Base-by-base conservation (phyloP, 2,113 vertebrate genomes). In the Albula goreensis region DNA sequence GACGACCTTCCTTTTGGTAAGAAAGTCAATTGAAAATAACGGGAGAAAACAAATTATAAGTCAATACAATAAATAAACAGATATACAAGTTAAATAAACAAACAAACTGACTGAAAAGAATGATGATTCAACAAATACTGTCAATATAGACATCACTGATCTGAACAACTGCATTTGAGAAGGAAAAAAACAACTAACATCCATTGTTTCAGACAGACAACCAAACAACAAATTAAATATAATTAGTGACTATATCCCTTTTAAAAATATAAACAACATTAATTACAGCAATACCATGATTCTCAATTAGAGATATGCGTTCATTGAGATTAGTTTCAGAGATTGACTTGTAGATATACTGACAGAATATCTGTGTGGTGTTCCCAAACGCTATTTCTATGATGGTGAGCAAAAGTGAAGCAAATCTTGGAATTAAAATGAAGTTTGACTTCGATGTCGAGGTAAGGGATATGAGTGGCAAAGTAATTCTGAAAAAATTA, bases 161-260 rank as follows among this genome's bases (percentile, higher is more conserved):
- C 74, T 66, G 60, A 80, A 74, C 19, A 52, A 78, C 82, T 79
- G 70, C 25, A 88, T 77, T 78, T 49, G 85, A 52, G 82, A 77
- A 63, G 63, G 15, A 74, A 80, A 79, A 83, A 86, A 85, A 86
- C 56, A 66, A 78, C 81, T 89, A 88, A 77, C 81, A 82, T 74
- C 85, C 89, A 87, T 88, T 86, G 22, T 91, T 89, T 90, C 87
- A 87, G 88, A 92, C 89, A 48, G 49, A 79, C 70, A 74, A 90
- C 80, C 90, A 88, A 78, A 93, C 89, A 87, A 94, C 88, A 85
- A 92, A 91, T 52, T 83, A 89, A 89, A 88, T 84, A 94, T 87
- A 89, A 90, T 90, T n/a, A 89, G 78, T 87, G 56, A 25, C 88
- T 88, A 80, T 87, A 85, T 74, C 80, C 77, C 78, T 79, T 85